Percentiles rank a stretch among this genome's conserved stretches.
phyloP scores from a whole-genome alignment of 2,888 invertebrate species.

The Taphrorychus bicolor region DNA sequence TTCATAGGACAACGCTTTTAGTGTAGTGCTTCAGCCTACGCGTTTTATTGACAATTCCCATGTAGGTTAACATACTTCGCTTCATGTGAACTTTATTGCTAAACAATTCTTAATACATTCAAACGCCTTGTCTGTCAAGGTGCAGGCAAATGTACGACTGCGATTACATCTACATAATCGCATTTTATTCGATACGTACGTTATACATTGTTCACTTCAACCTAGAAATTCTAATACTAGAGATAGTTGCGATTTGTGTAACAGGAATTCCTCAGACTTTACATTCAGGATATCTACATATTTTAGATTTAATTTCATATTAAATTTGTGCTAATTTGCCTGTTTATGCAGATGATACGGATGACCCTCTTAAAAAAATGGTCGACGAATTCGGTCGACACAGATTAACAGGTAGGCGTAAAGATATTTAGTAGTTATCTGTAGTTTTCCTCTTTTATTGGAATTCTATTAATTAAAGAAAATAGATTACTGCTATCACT shows the following conservation, averaged over 20 bases:
- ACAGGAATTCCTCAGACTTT: not conserved
- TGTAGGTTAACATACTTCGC: constrained; percentile 5
- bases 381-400: constrained; percentile 55
- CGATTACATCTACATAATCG: not conserved
- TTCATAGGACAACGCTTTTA: no score
- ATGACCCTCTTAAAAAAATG: constrained; percentile 50
- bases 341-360: constrained; percentile 42
- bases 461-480: no score
- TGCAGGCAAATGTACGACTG: not conserved
- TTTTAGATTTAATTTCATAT: not conserved
- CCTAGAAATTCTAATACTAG: no score
- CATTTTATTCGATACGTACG: not conserved
- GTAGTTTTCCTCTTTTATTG: no score
- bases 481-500: no score
- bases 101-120: not conserved
- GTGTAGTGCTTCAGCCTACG: not conserved
- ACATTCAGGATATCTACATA: constrained; percentile 9
- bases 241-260: not conserved
- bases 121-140: not conserved
- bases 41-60: not conserved
- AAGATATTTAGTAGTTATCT: no score
- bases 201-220: not conserved
- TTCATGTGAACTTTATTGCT: not conserved
- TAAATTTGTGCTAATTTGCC: constrained; percentile 42
- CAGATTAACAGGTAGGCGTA: constrained; percentile 50